These are phyloP conservation scores for Pedicia rivosa DNA, from an alignment of 2,888 invertebrate species.

Conservation along the genomic window DNA sequence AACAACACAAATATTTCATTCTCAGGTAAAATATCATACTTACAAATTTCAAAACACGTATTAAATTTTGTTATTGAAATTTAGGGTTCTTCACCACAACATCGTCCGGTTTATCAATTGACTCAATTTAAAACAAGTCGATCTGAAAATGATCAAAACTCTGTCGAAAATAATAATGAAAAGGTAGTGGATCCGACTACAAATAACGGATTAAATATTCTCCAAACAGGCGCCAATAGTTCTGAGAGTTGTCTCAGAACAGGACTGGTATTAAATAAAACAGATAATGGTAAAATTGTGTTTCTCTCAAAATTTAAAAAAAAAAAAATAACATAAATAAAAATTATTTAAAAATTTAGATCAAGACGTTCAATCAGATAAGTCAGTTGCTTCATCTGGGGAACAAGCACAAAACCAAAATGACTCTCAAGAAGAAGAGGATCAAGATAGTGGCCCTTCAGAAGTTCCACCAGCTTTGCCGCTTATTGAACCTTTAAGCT, in stretches of 20 bases:
- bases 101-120: constrained; percentile 13
- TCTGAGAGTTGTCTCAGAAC: constrained; percentile 10
- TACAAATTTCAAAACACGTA: not conserved
- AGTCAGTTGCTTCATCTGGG: constrained; percentile 17
- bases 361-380: constrained; percentile 27
- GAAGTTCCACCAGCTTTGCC: constrained; percentile 70
- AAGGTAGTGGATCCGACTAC: constrained; percentile 40
- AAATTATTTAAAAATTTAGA: too few species aligned
- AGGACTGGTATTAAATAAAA: constrained; percentile 16
- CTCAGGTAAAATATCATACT: too few species aligned
- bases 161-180: constrained; percentile 31
- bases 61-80: not conserved
- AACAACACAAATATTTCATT: constrained; percentile 59
- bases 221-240: constrained; percentile 15
- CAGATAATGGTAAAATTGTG: too few species aligned
- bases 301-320: too few species aligned
- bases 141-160: constrained; percentile 31
- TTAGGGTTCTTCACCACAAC: too few species aligned
- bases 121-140: constrained; percentile 32
- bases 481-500: constrained; percentile 60
- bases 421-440: constrained; percentile 40
- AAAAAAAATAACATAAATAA: too few species aligned
- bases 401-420: constrained; percentile 20
- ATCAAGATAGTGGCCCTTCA: constrained; percentile 67
- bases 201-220: constrained; percentile 42